Evolutionary conservation across 35 echinoderm and acorn worm species (phyloP).

Genomic region (Amphiura filiformis): DNA sequence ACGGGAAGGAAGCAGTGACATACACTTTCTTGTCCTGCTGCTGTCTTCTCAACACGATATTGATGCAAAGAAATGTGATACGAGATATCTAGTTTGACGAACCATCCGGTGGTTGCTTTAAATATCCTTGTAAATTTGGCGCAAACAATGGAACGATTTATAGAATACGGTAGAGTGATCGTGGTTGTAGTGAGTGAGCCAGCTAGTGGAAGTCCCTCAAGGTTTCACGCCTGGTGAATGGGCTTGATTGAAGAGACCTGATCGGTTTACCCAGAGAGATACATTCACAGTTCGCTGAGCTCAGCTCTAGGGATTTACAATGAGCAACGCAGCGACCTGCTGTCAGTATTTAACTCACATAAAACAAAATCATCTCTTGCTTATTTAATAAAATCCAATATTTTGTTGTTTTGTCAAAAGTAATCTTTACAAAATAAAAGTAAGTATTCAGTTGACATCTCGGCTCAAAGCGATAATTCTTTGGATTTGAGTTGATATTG

Average conservation of each 20-base stretch:
- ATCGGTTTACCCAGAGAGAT: background rate
- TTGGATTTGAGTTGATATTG: background rate
- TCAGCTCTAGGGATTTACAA: background rate
- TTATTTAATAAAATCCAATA: slow-evolving; percentile 4
- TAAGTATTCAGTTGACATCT: background rate
- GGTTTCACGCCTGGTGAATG: background rate
- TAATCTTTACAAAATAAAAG: background rate
- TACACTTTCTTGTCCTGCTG: background rate
- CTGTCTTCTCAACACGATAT: background rate
- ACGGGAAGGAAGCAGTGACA: background rate
- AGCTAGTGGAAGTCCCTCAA: background rate
- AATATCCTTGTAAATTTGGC: background rate
- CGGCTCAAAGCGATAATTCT: background rate
- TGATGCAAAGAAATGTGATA: slow-evolving; percentile 1
- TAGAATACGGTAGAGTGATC: background rate
- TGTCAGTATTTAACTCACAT: background rate
- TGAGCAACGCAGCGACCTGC: slow-evolving; percentile 1
- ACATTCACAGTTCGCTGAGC: background rate
- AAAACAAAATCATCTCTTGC: slow-evolving; percentile 5
- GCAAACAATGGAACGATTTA: background rate
- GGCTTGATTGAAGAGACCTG: slow-evolving; percentile 1
- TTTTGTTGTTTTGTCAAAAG: background rate
- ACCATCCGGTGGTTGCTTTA: background rate
- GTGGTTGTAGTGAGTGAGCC: background rate
- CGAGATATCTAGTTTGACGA: background rate